Evolutionary conservation across 2,797 vertebrate genomes (phyloP).

Genomic region (Neomorphus geoffroyi): DNA sequence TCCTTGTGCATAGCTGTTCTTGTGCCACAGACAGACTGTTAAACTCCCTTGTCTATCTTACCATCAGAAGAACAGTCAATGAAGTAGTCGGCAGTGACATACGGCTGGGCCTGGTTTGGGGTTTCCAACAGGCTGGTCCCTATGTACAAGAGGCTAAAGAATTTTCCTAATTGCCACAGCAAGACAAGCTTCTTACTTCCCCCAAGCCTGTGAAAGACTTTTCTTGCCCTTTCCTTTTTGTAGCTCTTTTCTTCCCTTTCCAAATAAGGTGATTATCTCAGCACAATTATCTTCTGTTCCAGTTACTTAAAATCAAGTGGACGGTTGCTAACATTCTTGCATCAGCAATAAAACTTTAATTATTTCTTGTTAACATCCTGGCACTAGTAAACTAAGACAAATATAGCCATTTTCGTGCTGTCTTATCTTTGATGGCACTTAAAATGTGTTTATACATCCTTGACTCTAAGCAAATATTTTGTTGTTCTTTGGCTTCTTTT

Average conservation of each 20-base stretch:
- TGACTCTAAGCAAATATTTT: conserved; percentile 10
- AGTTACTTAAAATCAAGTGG: not conserved
- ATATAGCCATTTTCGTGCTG: not conserved
- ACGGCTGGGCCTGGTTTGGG: not conserved
- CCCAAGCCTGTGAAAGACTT: not conserved
- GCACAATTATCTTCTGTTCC: not conserved
- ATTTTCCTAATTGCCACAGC: not conserved
- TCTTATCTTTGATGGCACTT: not conserved
- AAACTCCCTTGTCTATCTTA: not conserved
- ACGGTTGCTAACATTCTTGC: not conserved
- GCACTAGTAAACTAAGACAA: not conserved
- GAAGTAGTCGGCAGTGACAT: not conserved
- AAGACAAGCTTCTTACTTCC: not conserved
- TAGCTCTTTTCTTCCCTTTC: not conserved
- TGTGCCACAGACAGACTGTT: not conserved
- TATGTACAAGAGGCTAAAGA: not conserved
- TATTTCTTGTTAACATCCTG: not conserved
- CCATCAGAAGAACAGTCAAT: not conserved
- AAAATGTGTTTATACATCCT: not conserved
- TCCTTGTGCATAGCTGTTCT: not conserved
- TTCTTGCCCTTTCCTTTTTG: not conserved
- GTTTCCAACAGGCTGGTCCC: not conserved
- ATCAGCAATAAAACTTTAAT: not conserved
- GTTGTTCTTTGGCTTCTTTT: not conserved
- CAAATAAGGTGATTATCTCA: not conserved